A percentile compares a stretch with the other conserved stretches of the same genome.
Conservation (phyloP, 2,797 vertebrate genomes). For the Odontamblyopus lacepedii region DNA sequence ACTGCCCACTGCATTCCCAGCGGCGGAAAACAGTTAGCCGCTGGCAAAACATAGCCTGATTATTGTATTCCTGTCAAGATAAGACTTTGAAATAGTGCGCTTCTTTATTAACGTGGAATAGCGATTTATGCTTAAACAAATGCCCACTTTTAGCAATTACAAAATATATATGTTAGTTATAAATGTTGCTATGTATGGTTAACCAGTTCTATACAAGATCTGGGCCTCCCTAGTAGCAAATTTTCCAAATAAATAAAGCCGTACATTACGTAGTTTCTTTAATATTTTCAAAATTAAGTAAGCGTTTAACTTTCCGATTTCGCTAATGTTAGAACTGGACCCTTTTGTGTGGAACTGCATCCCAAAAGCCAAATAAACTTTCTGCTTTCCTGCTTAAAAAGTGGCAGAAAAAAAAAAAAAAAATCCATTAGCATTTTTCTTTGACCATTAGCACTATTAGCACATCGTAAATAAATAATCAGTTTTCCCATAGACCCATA, state of each 20-base stretch:
- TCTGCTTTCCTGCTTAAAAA: no score
- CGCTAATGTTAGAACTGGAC: background rate
- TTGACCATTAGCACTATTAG: no score
- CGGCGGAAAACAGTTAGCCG: background rate
- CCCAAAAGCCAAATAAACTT: background rate
- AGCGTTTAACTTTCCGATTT: no score
- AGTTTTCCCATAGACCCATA: no score
- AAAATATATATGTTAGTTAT: no score
- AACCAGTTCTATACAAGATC: background rate
- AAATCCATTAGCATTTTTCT: no score
- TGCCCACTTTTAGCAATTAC: no score
- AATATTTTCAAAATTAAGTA: no score
- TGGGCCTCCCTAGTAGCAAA: no score
- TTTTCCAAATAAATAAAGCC: background rate
- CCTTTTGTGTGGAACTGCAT: background rate
- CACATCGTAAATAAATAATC: no score
- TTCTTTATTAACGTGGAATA: background rate
- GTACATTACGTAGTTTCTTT: background rate
- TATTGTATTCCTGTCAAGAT: background rate
- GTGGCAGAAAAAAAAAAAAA: no score
- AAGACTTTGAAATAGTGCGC: background rate
- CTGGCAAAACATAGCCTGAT: background rate
- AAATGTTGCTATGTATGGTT: background rate
- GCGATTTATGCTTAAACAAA: background rate
- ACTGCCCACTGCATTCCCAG: constrained; percentile 7